Evolutionary conservation across 2,888 invertebrate genomes (phyloP).

Genomic region (Iphiclides podalirius): DNA sequence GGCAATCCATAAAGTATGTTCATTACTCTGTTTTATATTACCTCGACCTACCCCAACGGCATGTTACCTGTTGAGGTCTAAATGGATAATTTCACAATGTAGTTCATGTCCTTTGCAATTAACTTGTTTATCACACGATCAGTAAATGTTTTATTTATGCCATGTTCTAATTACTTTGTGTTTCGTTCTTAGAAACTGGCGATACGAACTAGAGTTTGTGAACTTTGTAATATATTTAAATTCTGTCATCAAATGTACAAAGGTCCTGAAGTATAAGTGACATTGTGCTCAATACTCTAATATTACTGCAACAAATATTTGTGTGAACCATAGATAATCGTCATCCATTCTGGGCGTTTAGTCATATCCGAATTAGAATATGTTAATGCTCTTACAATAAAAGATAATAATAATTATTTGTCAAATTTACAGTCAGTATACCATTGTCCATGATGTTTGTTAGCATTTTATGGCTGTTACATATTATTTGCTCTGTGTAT

Average conservation of each 20-base stretch:
- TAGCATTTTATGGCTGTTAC: neutral
- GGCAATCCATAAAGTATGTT: too few species aligned
- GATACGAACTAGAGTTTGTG: constrained; percentile 9
- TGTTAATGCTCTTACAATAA: too few species aligned
- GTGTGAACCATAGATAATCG: too few species aligned
- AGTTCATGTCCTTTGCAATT: constrained; percentile 15
- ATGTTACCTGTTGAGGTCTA: constrained; percentile 3
- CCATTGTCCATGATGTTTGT: neutral
- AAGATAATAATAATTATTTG: too few species aligned
- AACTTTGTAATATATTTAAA: neutral
- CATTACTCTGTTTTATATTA: constrained; percentile 3
- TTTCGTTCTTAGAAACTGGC: constrained; percentile 11
- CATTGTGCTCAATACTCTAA: too few species aligned
- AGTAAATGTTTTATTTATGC: constrained; percentile 7
- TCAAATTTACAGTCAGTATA: too few species aligned
- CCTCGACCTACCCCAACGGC: constrained; percentile 16
- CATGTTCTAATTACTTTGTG: constrained; percentile 7
- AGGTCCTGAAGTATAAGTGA: too few species aligned
- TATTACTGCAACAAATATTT: too few species aligned
- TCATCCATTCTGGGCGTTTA: too few species aligned
- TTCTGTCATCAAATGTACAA: too few species aligned
- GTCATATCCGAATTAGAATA: too few species aligned
- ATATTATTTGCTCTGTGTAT: too few species aligned
- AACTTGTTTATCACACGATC: constrained; percentile 13
- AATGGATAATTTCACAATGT: constrained; percentile 1